A percentile compares a stretch with the other conserved stretches of the same genome.
Conservation (phyloP, 2,113 vertebrate species). For the Brienomyrus longianalis region DNA sequence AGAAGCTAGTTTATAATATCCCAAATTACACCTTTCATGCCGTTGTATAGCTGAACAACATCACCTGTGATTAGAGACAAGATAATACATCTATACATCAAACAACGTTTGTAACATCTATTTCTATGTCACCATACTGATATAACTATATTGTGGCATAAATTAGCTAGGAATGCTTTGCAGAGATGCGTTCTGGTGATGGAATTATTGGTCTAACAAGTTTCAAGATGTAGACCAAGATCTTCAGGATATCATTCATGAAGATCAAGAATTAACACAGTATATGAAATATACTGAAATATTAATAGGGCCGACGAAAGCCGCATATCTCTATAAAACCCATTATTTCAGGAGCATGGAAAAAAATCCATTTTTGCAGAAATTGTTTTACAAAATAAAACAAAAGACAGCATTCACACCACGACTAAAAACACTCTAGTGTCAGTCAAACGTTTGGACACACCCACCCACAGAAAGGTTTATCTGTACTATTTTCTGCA, state of each 20-base stretch:
- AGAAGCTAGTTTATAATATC: not conserved
- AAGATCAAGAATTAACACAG: not conserved
- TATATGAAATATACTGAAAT: not conserved
- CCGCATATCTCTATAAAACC: not conserved
- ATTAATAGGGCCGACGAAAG: not conserved
- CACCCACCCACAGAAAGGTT: not conserved
- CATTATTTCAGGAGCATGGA: not conserved
- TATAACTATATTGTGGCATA: not conserved
- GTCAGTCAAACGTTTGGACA: not conserved
- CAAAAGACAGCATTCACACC: not conserved
- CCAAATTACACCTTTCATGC: not conserved
- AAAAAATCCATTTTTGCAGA: not conserved
- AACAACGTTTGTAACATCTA: not conserved
- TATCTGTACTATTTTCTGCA: not conserved
- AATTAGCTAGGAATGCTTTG: not conserved
- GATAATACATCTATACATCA: too few species aligned
- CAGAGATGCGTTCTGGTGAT: not conserved
- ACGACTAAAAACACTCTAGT: not conserved
- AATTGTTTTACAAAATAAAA: not conserved
- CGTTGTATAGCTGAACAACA: not conserved
- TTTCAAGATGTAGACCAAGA: not conserved
- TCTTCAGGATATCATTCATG: not conserved
- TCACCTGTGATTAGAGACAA: not conserved
- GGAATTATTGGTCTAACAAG: not conserved
- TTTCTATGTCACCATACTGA: not conserved